Evolutionary conservation across 2,888 invertebrate species (phyloP).

Genomic region (Tachina lurida): DNA sequence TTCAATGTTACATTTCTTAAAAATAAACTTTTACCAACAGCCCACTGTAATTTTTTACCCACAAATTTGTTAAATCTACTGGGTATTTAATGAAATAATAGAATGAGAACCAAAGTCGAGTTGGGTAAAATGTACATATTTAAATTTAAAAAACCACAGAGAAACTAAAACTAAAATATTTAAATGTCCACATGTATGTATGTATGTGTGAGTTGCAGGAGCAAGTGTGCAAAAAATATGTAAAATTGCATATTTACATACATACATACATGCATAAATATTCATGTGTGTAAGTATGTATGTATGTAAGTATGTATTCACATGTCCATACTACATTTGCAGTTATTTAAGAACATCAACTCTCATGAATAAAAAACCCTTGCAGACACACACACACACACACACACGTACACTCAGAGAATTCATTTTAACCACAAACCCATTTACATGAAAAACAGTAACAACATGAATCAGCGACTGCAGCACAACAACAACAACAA

Average conservation of each 20-base stretch:
- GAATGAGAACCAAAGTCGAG: background rate
- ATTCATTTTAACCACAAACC: constrained; percentile 52
- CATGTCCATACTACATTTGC: background rate
- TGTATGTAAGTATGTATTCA: background rate
- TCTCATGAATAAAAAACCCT: background rate
- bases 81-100: constrained; percentile 32
- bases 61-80: constrained; percentile 32
- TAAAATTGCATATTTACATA: background rate
- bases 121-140: constrained; percentile 1
- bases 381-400: too few species aligned
- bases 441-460: constrained; percentile 55
- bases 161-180: constrained; percentile 58
- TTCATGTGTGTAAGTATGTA: background rate
- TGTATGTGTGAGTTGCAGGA: background rate
- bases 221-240: background rate
- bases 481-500: constrained; percentile 13
- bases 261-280: background rate
- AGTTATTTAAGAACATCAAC: constrained; percentile 28
- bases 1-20: too few species aligned
- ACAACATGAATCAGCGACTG: constrained; percentile 1
- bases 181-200: background rate
- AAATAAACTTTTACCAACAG: background rate
- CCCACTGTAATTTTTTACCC: constrained; percentile 6
- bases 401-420: background rate
- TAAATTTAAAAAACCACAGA: constrained; percentile 50